Base-by-base conservation (phyloP, 2,797 vertebrate genomes). In the Discoglossus pictus region DNA sequence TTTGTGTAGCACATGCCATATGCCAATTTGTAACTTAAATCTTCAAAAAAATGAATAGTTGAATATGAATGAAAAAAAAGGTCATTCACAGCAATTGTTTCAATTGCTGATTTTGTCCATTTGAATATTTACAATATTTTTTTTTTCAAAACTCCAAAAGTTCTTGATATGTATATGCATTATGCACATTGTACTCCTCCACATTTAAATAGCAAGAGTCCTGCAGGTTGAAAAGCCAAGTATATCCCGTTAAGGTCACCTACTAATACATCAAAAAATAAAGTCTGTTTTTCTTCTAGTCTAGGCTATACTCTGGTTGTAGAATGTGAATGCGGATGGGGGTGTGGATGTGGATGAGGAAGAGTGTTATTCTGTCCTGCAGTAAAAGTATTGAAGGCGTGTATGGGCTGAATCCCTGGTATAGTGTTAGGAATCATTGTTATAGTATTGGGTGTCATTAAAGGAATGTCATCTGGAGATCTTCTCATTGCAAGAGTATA, bases 251-350 rank as follows among this genome's bases (percentile, higher is more conserved):
- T 81, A 80, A 83, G 71, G 73, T 79, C 79, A 82, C 84, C 83
- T 85, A 86, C 87, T 82, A 88, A 87, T 89, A 87, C 88, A 78
- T 86, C 88, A 87, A 87, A 86, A 86, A 89, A 87, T 84, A 90
- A 82, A 89, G 88, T 89, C 87, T 87, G 61, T 64, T 80, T 87
- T 84, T 87, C 68, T 1, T 86, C 78, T 86, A 83, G 82, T 88
- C 85, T 89, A n/a, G 94, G 96, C 94, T 99, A 99, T 98, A 98
- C 97, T 91, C 97, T 93, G 87, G 96, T 99, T 88, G 97, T 98
- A 86, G 97, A 99, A 89, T 98, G 96, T 87, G 96, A 97, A 76
- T 98, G 97, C 34, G 94, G 89, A 80, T 94, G 93, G 43, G 93
- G 89, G 82, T 96, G 92, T 13, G 89, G 87, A 46, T 93, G 92